phyloP scores from a whole-genome alignment of 2,113 vertebrate species.

The Todiramphus chloris region DNA sequence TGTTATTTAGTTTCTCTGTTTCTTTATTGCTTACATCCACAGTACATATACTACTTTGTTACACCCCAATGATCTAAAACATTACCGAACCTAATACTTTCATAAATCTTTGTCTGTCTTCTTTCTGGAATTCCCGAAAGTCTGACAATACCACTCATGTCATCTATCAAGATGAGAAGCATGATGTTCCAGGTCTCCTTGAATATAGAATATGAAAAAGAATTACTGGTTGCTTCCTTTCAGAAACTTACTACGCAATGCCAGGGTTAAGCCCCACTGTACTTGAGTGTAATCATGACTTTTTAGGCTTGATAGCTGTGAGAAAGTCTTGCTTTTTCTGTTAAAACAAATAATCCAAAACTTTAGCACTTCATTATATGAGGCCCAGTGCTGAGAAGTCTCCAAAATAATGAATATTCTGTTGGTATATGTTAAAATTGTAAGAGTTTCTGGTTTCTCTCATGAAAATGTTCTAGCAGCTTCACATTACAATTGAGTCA shows the following conservation, averaged over 20 bases:
- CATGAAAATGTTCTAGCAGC: neutral
- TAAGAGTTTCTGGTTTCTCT: neutral
- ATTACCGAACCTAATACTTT: neutral
- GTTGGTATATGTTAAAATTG: neutral
- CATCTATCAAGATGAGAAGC: rapidly evolving
- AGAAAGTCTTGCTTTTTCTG: neutral
- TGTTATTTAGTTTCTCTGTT: neutral
- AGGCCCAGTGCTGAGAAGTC: rapidly evolving
- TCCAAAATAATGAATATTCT: neutral
- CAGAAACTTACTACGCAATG: neutral
- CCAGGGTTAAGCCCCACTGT: neutral
- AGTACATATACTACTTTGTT: neutral
- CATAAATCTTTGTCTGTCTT: rapidly evolving
- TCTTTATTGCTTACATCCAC: neutral
- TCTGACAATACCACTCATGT: rapidly evolving
- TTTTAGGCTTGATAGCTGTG: neutral
- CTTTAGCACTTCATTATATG: neutral
- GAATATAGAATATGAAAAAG: neutral
- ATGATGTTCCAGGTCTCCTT: neutral
- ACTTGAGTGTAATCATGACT: neutral
- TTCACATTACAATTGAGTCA: neutral
- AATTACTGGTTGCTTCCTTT: neutral
- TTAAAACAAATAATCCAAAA: neutral
- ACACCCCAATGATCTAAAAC: neutral
- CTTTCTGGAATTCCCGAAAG: neutral